phyloP scores from a whole-genome alignment of 2,797 vertebrate genomes.

The Etheostoma nigrum region DNA sequence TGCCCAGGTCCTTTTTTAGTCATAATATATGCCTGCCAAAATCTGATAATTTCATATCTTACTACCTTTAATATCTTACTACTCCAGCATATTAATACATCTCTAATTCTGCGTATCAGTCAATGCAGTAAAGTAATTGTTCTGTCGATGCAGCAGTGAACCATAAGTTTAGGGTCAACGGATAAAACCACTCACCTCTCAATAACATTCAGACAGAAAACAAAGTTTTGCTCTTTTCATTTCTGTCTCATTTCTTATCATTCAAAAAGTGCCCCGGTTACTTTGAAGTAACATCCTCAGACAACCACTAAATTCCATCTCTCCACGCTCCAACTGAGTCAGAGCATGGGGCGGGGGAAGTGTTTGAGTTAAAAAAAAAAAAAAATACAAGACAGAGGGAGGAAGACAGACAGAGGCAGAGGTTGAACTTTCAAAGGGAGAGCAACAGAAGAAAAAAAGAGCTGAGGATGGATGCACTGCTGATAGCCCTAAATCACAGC shows the following conservation, averaged over 20 bases:
- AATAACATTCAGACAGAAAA: constrained; percentile 37
- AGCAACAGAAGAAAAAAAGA: constrained; percentile 65
- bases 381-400: constrained; percentile 25
- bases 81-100: neutral
- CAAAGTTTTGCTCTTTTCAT: constrained; percentile 36
- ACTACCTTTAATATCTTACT: no score
- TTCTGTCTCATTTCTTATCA: constrained; percentile 57
- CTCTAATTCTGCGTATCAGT: constrained; percentile 3
- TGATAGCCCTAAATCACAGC: constrained; percentile 87
- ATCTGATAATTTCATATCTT: neutral
- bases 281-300: constrained; percentile 66
- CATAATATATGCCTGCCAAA: neutral
- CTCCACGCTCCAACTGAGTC: constrained; percentile 62
- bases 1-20: neutral
- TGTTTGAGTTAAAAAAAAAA: no score
- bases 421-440: constrained; percentile 66
- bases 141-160: constrained; percentile 10
- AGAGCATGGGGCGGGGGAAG: constrained; percentile 14
- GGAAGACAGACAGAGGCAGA: constrained; percentile 47
- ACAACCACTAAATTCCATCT: constrained; percentile 66
- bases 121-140: neutral
- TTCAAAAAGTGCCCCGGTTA: constrained; percentile 47
- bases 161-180: constrained; percentile 12
- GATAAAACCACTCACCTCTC: constrained; percentile 29
- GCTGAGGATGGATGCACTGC: constrained; percentile 81